These are phyloP conservation scores for Solea solea DNA, from an alignment of 2,113 vertebrate genomes.

Conservation along the genomic window DNA sequence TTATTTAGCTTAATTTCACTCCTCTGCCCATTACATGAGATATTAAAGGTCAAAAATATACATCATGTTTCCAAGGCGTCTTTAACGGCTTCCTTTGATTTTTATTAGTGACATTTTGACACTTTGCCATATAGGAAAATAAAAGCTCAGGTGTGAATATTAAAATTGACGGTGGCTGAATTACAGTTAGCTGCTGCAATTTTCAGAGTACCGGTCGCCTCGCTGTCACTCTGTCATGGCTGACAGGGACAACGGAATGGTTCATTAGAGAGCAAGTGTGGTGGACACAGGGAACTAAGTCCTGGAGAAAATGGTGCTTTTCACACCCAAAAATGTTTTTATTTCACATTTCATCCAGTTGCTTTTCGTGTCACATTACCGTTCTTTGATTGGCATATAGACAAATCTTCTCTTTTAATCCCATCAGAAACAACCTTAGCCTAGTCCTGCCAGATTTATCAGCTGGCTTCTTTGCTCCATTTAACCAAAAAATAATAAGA, in stretches of 20 bases:
- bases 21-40: neutral
- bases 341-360: neutral
- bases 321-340: neutral
- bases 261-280: neutral
- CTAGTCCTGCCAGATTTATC: no score
- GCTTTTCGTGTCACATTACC: neutral
- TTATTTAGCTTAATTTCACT: neutral
- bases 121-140: neutral
- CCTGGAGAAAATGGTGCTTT: neutral
- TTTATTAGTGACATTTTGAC: conserved; percentile 1
- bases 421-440: no score
- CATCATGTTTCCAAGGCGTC: neutral
- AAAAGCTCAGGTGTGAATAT: neutral
- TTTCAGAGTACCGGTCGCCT: neutral
- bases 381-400: neutral
- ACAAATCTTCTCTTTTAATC: no score
- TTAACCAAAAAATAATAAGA: no score
- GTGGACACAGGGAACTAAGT: neutral
- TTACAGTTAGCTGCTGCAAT: conserved; percentile 8
- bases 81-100: neutral
- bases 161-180: neutral
- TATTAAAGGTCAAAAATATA: neutral
- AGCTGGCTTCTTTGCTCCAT: no score
- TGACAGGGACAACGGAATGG: neutral
- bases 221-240: neutral